Evolutionary conservation across 2,113 vertebrate species (phyloP).

Genomic region (Sprattus sprattus): DNA sequence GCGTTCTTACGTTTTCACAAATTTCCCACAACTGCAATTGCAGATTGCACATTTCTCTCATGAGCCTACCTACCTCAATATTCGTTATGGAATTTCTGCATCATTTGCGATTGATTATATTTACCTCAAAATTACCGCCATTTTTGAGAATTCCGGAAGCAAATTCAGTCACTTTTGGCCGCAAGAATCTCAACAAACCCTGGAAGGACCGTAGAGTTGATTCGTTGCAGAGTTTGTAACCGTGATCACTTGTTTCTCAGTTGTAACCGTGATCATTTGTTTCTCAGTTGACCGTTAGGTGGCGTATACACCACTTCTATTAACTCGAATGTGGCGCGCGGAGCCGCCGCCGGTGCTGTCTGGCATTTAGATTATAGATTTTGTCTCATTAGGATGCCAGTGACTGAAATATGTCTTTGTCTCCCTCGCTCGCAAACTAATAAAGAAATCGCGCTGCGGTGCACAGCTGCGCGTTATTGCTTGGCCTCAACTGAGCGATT

Average conservation of each 20-base stretch:
- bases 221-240: background rate
- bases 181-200: too few species aligned
- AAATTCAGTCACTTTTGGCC: too few species aligned
- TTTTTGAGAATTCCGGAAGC: too few species aligned
- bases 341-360: slow-evolving; percentile 13
- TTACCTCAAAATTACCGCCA: too few species aligned
- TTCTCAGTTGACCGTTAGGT: slow-evolving; percentile 62
- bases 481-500: slow-evolving; percentile 46
- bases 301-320: slow-evolving; percentile 64
- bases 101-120: too few species aligned
- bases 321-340: background rate
- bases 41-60: too few species aligned
- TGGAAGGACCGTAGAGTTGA: background rate
- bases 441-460: slow-evolving; percentile 46
- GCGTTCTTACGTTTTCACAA: too few species aligned
- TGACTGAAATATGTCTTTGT: slow-evolving; percentile 55
- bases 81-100: too few species aligned
- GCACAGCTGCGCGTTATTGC: slow-evolving; percentile 52
- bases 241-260: slow-evolving; percentile 11
- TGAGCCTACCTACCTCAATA: too few species aligned
- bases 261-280: slow-evolving; percentile 53
- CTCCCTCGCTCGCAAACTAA: slow-evolving; percentile 53
- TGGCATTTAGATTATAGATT: slow-evolving; percentile 52
- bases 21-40: too few species aligned
- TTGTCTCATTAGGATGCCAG: slow-evolving; percentile 50